Evolutionary conservation across 2,113 vertebrate species (phyloP), one percentile per base, ranked within the genome.

Genomic region (Leptodactylus fuscus): DNA sequence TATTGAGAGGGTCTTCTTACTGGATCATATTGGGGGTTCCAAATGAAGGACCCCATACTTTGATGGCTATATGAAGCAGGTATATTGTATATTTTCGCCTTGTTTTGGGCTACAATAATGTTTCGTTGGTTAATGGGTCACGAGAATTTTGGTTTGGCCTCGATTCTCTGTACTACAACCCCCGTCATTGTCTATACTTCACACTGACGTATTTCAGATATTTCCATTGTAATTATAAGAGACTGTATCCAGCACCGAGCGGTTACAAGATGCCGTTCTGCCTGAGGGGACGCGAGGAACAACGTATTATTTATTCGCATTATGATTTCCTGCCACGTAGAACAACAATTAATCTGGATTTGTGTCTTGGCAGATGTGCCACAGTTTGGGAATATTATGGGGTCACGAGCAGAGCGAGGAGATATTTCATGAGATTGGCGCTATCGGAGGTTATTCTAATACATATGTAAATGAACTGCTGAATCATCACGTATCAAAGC

Each of bases 281-380:
- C 65, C n/a, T 2, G 18, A 51, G 65, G 24, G 16, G 9, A 60
- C 24, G 11, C 22, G 29, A 15, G 18, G 27, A 79, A 27, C 20
- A 16, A 27, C 20, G 5, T 20, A 36, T 38, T 73, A 60, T 74
- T 18, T 83, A 20, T 74, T 38, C 44, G 34, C 81, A 83, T 83
- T 58, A 60, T 60, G 70, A 60, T 83, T 74, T 74, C 70, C 46
- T 44, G n/a, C 34, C 81, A 55, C 81, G 67, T 82, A 58, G 36
- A 75, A 83, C 69, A 75, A 83, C 81, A 75, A 83, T 75, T 58
- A 58, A 58, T 79, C 41, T 73, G 79, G 44, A 67, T 81, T 49
- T 22, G 60, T 67, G 60, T 36, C 41, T 51, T n/a, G 69, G 69
- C 81, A 83, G 81, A 82, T 71, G 81, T 71, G 81, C 65, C 81